Base-by-base conservation (phyloP, 1,140 invertebrate genomes). In the Trissolcus basalis region DNA sequence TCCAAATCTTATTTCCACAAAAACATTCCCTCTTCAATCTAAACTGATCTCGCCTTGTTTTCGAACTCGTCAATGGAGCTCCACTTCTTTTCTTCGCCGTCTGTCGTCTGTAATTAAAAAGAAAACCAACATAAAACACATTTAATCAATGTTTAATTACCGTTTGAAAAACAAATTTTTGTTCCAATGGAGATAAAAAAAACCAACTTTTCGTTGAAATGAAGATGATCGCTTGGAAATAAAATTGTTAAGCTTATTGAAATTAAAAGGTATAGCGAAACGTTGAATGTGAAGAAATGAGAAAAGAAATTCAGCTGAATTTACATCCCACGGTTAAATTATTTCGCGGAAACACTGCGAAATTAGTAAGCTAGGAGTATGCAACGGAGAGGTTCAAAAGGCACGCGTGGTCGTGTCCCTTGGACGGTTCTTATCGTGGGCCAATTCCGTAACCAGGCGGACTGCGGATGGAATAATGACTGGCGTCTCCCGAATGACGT, bases 401-500 rank as follows among this genome's bases (percentile, higher is more conserved):
- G 48, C 39, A 41, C 12, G 55, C 59, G 33, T 27, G 41, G 16
- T 43, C 14, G 47, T 50, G n/a, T 63, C 56, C 56, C 55, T 63
- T 55, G 53, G 53, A 74, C 59, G 32, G 39, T 50, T 33, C 58
- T 70, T 49, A 27, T 69, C 54, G 47, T 43, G 27, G 43, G n/a
- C 50, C 12, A 68, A 58, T 45, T 49, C 47, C 50, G 64, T 49
- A 47, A 54, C 27, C 49, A 35, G 27, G 35, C 33, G 36, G 72
- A 78, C 81, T 77, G 64, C 81, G 83, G 81, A 85, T 83, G 80
- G 84, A 85, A 84, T 85, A 86, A 85, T 83, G 83, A 83, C 84
- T 78, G 80, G 80, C 79, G 82, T 81, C 80, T 78, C 77, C 81
- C 61, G 78, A 82, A 84, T 83, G 80, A 86, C 83, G 82, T 77